Conservation (phyloP, 2,113 vertebrate species). For the Piprites chloris region DNA sequence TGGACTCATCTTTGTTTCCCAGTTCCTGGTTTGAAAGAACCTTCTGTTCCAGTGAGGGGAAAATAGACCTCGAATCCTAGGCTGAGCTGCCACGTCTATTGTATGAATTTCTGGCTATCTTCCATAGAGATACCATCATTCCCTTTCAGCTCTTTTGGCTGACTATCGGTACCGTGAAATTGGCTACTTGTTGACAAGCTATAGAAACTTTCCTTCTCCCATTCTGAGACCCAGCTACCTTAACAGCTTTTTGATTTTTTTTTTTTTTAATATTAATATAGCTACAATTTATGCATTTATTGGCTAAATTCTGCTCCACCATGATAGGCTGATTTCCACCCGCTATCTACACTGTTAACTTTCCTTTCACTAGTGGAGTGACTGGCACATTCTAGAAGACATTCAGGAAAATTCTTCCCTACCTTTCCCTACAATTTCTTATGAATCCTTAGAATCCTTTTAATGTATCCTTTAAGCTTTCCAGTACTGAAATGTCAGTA, state of each 20-base stretch:
- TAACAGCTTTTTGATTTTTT: background rate
- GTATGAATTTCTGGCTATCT: background rate
- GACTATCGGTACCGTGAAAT: background rate
- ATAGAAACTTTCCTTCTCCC: background rate
- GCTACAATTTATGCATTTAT: background rate
- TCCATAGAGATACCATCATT: background rate
- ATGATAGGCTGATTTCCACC: background rate
- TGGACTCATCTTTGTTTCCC: background rate
- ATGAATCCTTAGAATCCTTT: background rate
- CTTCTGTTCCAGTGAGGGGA: background rate
- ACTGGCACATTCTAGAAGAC: background rate
- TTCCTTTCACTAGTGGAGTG: background rate
- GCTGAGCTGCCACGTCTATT: background rate
- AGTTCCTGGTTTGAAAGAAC: constrained; percentile 7
- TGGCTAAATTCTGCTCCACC: background rate
- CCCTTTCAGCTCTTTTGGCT: background rate
- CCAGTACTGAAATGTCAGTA: background rate
- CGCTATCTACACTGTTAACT: background rate
- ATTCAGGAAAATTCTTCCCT: background rate
- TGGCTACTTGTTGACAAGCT: background rate
- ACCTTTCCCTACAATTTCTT: background rate
- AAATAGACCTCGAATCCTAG: background rate
- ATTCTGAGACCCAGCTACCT: background rate
- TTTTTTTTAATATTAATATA: background rate
- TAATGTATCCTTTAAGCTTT: background rate